These are phyloP conservation scores for Gymnopithys bicolor DNA, from an alignment of 2,797 vertebrate species.

Conservation along the genomic window DNA sequence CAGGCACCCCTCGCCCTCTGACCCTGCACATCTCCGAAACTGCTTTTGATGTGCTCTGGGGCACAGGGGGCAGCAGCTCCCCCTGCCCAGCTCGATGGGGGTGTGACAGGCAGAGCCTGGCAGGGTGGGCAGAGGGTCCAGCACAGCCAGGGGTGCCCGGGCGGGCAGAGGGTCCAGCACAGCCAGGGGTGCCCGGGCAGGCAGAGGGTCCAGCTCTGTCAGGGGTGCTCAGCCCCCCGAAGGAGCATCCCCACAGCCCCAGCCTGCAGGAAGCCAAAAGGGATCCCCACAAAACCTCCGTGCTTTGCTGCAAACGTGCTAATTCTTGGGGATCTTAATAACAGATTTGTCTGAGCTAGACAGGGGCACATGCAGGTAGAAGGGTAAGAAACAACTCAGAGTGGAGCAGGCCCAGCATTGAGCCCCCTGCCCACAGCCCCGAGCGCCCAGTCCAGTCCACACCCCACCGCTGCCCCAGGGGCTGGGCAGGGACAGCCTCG, in stretches of 20 bases:
- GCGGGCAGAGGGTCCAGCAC: neutral
- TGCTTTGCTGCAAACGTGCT: neutral
- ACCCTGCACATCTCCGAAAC: neutral
- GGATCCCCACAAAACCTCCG: neutral
- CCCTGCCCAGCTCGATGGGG: accelerated
- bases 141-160: neutral
- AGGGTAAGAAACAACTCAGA: neutral
- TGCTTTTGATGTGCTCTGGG: accelerated
- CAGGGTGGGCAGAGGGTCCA: neutral
- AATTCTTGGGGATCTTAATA: neutral
- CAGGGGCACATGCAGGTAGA: accelerated
- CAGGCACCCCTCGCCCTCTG: neutral
- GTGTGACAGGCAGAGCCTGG: neutral
- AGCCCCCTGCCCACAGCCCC: accelerated
- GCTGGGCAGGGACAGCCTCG: no score
- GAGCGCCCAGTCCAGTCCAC: accelerated
- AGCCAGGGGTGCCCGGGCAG: no score
- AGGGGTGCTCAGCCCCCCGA: accelerated
- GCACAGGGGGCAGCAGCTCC: neutral
- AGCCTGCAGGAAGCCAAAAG: neutral
- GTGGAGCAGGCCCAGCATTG: neutral
- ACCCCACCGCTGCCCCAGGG: accelerated
- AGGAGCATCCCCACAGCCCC: neutral
- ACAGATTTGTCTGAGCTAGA: neutral
- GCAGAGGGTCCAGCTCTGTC: no score